A percentile compares a stretch with the other conserved stretches of the same genome.
phyloP scores from a whole-genome alignment of 2,888 invertebrate genomes.

The Sturmia bella region DNA sequence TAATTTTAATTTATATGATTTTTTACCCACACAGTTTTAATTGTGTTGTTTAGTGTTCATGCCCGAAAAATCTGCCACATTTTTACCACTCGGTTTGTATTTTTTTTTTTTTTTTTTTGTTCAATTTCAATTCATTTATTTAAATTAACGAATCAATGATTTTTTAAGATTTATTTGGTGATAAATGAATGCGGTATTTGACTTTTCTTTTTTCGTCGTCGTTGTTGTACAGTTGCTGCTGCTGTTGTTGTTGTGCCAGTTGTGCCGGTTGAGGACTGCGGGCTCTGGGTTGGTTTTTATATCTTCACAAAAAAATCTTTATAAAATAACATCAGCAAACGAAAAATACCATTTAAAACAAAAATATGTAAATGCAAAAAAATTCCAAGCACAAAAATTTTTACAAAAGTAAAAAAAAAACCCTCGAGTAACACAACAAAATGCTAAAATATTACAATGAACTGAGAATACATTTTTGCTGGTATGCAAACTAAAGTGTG shows the following conservation, averaged over 20 bases:
- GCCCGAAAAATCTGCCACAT: too few species aligned
- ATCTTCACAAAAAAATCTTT: slow-evolving; percentile 58
- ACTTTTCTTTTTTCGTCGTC: slow-evolving; percentile 32
- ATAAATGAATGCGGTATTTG: slow-evolving; percentile 52
- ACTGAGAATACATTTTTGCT: neutral
- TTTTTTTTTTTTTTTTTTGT: slow-evolving; percentile 3
- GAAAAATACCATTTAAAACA: slow-evolving; percentile 24
- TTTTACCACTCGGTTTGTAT: neutral
- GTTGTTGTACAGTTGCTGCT: slow-evolving; percentile 22
- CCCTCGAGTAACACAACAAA: slow-evolving; percentile 49
- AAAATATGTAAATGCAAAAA: slow-evolving; percentile 48
- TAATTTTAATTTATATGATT: too few species aligned
- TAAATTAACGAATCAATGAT: slow-evolving; percentile 55
- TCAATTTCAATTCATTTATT: slow-evolving; percentile 40
- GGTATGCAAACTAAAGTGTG: neutral
- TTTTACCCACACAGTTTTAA: too few species aligned
- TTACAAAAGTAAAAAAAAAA: slow-evolving; percentile 52
- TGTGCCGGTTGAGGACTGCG: slow-evolving; percentile 17
- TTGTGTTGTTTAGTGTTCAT: too few species aligned
- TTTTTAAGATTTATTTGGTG: slow-evolving; percentile 57
- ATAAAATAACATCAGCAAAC: slow-evolving; percentile 59
- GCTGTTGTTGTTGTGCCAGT: neutral
- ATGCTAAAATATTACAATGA: slow-evolving; percentile 44
- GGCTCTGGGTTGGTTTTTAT: slow-evolving; percentile 44
- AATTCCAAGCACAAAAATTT: slow-evolving; percentile 43